A percentile compares a stretch with the other conserved stretches of the same genome.
These are phyloP conservation scores for Lucilia cuprina DNA, from an alignment of 1,140 invertebrate genomes.

Conservation along the genomic window DNA sequence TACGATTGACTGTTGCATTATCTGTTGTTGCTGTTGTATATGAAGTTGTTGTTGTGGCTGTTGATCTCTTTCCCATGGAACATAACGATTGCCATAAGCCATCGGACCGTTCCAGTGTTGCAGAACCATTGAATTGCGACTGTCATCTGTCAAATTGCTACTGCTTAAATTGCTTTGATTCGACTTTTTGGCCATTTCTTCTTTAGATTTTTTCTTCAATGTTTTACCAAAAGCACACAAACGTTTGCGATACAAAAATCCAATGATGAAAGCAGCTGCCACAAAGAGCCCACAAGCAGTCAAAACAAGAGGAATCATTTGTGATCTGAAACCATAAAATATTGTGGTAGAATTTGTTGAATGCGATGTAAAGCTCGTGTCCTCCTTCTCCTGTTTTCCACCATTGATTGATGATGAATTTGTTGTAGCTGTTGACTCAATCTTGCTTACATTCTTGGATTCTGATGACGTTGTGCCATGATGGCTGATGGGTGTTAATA, in stretches of 20 bases:
- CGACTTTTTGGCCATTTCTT: constrained; percentile 67
- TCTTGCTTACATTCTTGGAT: constrained; percentile 16
- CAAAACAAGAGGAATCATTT: constrained; percentile 68
- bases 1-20: not conserved
- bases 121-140: constrained; percentile 63
- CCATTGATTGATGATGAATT: constrained; percentile 9
- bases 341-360: constrained; percentile 38
- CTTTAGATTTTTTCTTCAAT: constrained; percentile 66
- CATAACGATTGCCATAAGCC: constrained; percentile 80
- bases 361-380: not conserved
- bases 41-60: constrained; percentile 52
- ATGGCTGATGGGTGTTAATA: constrained; percentile 47
- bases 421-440: constrained; percentile 42
- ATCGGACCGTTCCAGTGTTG: constrained; percentile 79
- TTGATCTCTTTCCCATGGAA: constrained; percentile 77
- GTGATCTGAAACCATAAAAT: constrained; percentile 46
- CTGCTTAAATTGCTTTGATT: constrained; percentile 55
- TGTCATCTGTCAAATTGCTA: constrained; percentile 54
- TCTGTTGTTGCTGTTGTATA: constrained; percentile 6
- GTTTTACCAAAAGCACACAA: constrained; percentile 63
- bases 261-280: constrained; percentile 65
- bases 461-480: not conserved
- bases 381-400: not conserved
- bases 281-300: constrained; percentile 67
- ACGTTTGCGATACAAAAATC: constrained; percentile 67